Evolutionary conservation across 92 coral and sea anemone species (phyloP).

Genomic region (Umimayanthus chanpuru): DNA sequence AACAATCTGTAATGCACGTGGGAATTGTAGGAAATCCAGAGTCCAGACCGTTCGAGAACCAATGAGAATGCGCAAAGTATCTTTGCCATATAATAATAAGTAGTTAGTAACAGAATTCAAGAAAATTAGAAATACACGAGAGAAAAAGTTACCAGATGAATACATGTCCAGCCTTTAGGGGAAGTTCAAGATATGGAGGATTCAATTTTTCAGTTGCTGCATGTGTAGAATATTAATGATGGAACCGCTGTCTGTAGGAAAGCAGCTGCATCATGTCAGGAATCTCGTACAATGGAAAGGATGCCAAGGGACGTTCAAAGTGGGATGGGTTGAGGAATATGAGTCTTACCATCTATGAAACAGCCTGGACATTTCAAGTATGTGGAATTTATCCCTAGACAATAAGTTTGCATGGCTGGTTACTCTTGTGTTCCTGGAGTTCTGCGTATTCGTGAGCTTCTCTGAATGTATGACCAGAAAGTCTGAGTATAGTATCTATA

Average conservation of each 20-base stretch:
- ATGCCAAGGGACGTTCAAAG: conserved; percentile 70
- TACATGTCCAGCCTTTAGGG: too few species aligned
- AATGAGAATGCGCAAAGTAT: too few species aligned
- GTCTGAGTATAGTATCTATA: too few species aligned
- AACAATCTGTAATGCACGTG: too few species aligned
- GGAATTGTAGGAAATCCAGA: too few species aligned
- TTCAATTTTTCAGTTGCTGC: too few species aligned
- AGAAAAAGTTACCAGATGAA: too few species aligned
- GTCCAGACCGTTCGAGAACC: too few species aligned
- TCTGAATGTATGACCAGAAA: background rate
- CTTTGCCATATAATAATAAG: too few species aligned
- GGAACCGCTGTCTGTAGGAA: conserved; percentile 58
- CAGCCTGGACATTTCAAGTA: conserved; percentile 89
- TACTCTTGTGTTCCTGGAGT: background rate
- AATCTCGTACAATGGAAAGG: conserved; percentile 83
- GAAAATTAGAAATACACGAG: too few species aligned
- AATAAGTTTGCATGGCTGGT: background rate
- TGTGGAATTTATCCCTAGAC: background rate
- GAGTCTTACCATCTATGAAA: conserved; percentile 77
- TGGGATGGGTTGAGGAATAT: conserved; percentile 97
- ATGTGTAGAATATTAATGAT: background rate
- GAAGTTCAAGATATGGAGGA: too few species aligned
- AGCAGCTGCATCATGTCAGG: conserved; percentile 96
- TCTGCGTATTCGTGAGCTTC: background rate
- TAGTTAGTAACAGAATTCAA: too few species aligned